Base-by-base conservation (phyloP, 2,888 invertebrate genomes). In the Dorcus parallelipipedus region DNA sequence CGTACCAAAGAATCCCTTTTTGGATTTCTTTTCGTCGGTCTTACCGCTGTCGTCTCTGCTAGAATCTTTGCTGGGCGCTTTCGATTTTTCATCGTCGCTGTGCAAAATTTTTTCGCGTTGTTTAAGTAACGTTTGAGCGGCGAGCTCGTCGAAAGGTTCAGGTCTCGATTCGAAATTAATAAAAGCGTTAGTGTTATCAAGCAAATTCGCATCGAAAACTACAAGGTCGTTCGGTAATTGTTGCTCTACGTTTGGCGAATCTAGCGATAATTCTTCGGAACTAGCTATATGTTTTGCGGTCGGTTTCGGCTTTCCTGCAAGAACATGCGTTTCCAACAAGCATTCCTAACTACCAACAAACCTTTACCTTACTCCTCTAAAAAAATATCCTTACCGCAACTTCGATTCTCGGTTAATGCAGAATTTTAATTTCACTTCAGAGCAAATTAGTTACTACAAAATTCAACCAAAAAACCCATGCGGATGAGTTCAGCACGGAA, bases 261-360 rank as follows among this genome's bases (percentile, higher is more conserved):
- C 60, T 49, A 60, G 57, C 54, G 55, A 57, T 58, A 60, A 54
- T 60, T 72, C 75, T 72, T 76, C 76, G 67, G 70, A 71, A 68
- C 69, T 73, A 72, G 64, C 70, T 73, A 75, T 72, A 70, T 70
- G 69, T 70, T 72, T 73, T 71, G 73, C 63, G 61, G 75, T 73
- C 71, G 77, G 69, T 62, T 76, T 76, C 73, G 76, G 69, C 69
- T 69, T 72, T 78, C 78, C 79, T 79, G 79, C 67, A 79, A 79
- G 73, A 75, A 78, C 78, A 78, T 78, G 78, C 78, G 69, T 71
- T 72, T 76, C 77, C 74, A 76, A 77, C 74, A 75, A 77, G 76
- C 76, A 72, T 71, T 73, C 70, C 75, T 76, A 76, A 66, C 76
- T 76, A 76, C 75, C 67, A 71, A 20, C 20, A 20, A 71, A 72